Conservation (phyloP, 2,113 vertebrate genomes). For the Phalacrocorax brasilianus region DNA sequence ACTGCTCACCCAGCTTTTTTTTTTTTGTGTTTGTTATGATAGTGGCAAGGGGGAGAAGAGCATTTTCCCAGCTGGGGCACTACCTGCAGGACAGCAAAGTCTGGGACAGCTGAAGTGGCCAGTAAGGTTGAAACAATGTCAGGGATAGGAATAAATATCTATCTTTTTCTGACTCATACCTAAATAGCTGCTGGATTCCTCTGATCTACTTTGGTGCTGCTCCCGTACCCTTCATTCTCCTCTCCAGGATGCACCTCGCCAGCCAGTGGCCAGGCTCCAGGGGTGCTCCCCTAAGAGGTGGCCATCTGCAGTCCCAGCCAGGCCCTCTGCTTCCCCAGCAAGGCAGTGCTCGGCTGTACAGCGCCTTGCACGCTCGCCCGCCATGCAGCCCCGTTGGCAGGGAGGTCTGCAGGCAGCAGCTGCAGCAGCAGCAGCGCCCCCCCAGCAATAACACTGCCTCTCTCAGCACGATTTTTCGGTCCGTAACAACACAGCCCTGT, state of each 20-base stretch:
- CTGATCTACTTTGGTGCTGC: not conserved
- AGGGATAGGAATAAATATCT: not conserved
- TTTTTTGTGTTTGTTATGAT: not conserved
- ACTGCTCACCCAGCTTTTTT: not conserved
- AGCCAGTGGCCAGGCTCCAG: fast-evolving
- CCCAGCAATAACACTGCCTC: not conserved
- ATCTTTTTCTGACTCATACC: not conserved
- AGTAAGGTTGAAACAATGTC: not conserved
- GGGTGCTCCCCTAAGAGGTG: not conserved
- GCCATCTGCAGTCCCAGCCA: not conserved
- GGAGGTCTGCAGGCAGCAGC: not conserved
- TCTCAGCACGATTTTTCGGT: not conserved
- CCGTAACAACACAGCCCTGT: not conserved
- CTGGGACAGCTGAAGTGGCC: not conserved
- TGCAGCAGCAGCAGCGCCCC: not conserved
- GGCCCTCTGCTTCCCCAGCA: not conserved
- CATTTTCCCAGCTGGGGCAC: not conserved
- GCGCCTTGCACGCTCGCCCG: fast-evolving
- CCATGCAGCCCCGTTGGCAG: fast-evolving
- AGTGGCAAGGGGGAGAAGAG: not conserved
- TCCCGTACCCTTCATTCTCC: not conserved
- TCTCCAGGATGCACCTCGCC: not conserved
- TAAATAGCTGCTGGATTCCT: not conserved
- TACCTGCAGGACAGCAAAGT: not conserved
- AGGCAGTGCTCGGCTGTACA: not conserved